Evolutionary conservation across 2,888 invertebrate genomes (phyloP), one percentile per base, ranked within the genome.

Genomic region (Lithophane semibrunnea): DNA sequence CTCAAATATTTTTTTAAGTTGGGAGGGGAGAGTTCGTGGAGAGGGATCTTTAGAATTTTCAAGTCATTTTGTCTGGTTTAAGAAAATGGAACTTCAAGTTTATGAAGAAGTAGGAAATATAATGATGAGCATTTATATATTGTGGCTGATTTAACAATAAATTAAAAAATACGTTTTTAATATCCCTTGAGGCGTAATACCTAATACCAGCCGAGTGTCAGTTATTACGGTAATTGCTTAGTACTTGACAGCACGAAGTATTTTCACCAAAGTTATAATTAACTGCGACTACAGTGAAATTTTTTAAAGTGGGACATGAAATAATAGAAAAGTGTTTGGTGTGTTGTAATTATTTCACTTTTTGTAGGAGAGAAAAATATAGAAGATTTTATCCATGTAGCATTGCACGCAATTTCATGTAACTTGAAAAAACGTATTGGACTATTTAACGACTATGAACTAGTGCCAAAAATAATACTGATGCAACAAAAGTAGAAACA

Each of bases 181-280:
- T 4, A 29, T 73, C 79, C 58, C 84, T 70, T 47, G 84, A 29
- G 81, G 56, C 16, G 61, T 83, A 73, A 79, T 64, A 80, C 60
- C 60, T 60, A 71, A 80, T 80, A 54, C 54, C 64, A 71, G 24
- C 21, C 13, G 70, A 84, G 74, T 79, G 52, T 67, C 60, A 65
- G 75, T 71, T 74, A 82, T 79, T 84, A 84, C 66, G 49, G 73
- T 82, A 79, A 82, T 84, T 82, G 81, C 61, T 70, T 24, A 63
- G 61, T 65, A 82, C 65, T 84, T 84, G 68, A 68, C 10, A 83
- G 68, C 79, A 81, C 47, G 79, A 77, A 65, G 16, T 65, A 69
- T 37, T 68, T 65, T 82, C 24, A 29, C 24, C 16, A 37, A 79
- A 65, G 29, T 37, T 69, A 60, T 64, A 83, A 83, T 72, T 83